These are phyloP conservation scores for Leptoclinus maculatus DNA, from an alignment of 2,797 vertebrate genomes.

Conservation along the genomic window DNA sequence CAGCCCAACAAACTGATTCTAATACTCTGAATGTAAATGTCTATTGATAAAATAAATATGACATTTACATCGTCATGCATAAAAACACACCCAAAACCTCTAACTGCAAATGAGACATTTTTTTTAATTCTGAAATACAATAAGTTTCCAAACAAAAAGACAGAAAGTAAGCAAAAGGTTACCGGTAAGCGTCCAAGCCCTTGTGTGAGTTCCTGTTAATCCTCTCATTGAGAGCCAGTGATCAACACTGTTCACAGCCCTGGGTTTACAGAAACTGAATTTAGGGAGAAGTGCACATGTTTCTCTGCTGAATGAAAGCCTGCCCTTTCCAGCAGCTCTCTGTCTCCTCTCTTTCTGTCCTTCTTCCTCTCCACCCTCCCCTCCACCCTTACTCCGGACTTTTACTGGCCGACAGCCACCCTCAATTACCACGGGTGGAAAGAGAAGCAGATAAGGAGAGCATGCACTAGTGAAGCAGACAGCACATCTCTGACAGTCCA, in stretches of 20 bases:
- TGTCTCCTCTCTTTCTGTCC: constrained; percentile 72
- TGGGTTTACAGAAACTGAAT: constrained; percentile 70
- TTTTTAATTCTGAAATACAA: background rate
- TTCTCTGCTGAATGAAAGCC: constrained; percentile 82
- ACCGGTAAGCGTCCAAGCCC: constrained; percentile 74
- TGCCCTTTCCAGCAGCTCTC: constrained; percentile 80
- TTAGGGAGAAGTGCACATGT: constrained; percentile 80
- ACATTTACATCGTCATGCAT: constrained; percentile 21
- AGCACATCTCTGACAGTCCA: constrained; percentile 73
- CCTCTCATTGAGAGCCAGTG: constrained; percentile 78
- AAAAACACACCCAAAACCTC: constrained; percentile 1
- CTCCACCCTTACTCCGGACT: constrained; percentile 54
- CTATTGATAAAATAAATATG: background rate
- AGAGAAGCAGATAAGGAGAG: constrained; percentile 84
- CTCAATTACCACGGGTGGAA: constrained; percentile 83
- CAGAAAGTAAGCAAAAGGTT: constrained; percentile 55
- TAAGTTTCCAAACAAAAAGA: constrained; percentile 8
- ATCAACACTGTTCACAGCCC: constrained; percentile 72
- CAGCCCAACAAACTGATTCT: background rate
- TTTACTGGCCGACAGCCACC: constrained; percentile 80
- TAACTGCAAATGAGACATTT: background rate
- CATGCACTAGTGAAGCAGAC: constrained; percentile 74
- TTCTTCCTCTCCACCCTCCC: constrained; percentile 58
- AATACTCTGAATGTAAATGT: background rate
- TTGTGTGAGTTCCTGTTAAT: constrained; percentile 73